Evolutionary conservation across 2,113 vertebrate species (phyloP), one percentile per base, ranked within the genome.

Genomic region (Camelus dromedarius): DNA sequence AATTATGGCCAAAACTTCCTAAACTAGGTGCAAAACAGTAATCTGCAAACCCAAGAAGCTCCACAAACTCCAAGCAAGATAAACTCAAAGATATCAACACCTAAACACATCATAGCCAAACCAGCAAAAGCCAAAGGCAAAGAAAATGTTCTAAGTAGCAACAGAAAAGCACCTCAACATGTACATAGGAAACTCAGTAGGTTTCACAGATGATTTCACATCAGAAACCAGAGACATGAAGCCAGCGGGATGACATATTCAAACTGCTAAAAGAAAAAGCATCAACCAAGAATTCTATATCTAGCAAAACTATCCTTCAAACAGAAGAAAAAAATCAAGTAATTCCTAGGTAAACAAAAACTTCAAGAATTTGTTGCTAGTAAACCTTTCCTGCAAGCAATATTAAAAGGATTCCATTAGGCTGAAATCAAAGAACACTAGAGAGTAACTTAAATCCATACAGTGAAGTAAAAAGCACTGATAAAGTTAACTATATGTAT

Each of bases 21-120:
- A 64, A 62, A 20, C 28, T 50, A 91, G 38, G 48, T 66, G 32
- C 58, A 95, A 93, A 95, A 56, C 22, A 66, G 60, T 76, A 96
- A 60, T 60, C 60, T 87, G 73, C 15, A 60, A 13, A 24, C 60
- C 28, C 42, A 69, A 93, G 22, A 76, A 64, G 32, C 6, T 79
- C 8, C 8, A 56, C 32, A 81, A 90, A 66, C 32, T 83, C 32
- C 69, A 93, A 86, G 60, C 7, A 91, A 66, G 83, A 82, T 26
- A 76, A 48, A 56, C 4, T 83, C 5, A 77, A 82, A 70, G 42
- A 72, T 22, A 76, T n/a, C 19, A 69, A 93, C 19, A 82, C 19
- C 22, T 76, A 70, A 75, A 62, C 30, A 82, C 15, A 50, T 82
- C 19, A 26, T 8, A 56, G 46, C 58, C 69, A 66, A n/a, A 72